These are phyloP conservation scores for Drosophila littoralis DNA, from an alignment of 1,140 invertebrate species.

Conservation along the genomic window DNA sequence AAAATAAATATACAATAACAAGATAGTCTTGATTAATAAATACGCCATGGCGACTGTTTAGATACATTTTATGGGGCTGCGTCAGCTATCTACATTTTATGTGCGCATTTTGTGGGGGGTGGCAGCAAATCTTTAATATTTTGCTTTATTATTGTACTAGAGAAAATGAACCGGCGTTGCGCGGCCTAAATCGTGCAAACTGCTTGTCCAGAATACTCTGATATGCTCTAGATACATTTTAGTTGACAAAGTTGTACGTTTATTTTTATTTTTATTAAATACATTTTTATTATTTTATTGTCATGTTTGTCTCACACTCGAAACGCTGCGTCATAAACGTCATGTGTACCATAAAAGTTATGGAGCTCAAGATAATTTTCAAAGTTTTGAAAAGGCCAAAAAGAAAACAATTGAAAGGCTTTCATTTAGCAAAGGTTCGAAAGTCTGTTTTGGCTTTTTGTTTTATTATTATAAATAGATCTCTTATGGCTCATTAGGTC, in stretches of 20 bases:
- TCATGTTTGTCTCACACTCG: not conserved
- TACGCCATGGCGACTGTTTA: conserved; percentile 51
- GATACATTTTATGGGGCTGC: conserved; percentile 53
- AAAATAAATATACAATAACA: conserved; percentile 53
- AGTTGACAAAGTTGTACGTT: too few species aligned
- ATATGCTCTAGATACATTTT: too few species aligned
- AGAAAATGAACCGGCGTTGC: too few species aligned
- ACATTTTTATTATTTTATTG: conserved; percentile 27
- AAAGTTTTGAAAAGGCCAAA: conserved; percentile 13
- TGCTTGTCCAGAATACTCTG: too few species aligned
- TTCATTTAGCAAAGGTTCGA: conserved; percentile 58
- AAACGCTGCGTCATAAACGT: not conserved
- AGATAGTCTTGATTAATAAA: conserved; percentile 79
- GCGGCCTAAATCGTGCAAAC: too few species aligned
- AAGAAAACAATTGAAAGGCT: conserved; percentile 62
- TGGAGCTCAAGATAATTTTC: conserved; percentile 11
- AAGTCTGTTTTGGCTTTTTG: conserved; percentile 28
- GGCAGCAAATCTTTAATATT: conserved; percentile 50
- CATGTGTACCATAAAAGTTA: not conserved
- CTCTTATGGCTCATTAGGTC: conserved; percentile 68
- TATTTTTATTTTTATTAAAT: conserved; percentile 5
- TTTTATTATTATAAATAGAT: conserved; percentile 44
- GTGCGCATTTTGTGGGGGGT: not conserved
- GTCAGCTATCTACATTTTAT: conserved; percentile 21
- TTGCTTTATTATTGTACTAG: conserved; percentile 37